phyloP scores from a whole-genome alignment of 2,797 vertebrate genomes.

The Crocidura indochinensis region DNA sequence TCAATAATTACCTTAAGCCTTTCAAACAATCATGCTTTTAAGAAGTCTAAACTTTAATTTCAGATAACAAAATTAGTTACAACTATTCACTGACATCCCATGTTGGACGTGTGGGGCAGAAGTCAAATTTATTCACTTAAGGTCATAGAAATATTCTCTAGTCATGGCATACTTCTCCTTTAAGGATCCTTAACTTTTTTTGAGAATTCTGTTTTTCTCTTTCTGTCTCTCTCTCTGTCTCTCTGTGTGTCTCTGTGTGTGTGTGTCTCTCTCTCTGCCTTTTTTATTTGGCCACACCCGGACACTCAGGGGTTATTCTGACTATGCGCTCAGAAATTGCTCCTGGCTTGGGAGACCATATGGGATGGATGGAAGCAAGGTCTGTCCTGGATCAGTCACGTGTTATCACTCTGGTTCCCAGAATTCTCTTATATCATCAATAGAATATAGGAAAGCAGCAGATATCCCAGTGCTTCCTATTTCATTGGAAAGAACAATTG shows the following conservation, averaged over 20 bases:
- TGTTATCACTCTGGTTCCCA: no score
- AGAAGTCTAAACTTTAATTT: background rate
- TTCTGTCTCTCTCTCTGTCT: no score
- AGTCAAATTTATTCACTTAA: background rate
- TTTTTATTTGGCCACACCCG: no score
- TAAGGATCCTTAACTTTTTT: background rate
- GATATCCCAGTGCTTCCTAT: background rate
- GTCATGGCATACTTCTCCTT: background rate
- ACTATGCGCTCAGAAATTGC: no score
- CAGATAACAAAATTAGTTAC: background rate
- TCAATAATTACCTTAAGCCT: background rate
- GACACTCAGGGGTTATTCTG: no score
- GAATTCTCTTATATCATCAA: no score
- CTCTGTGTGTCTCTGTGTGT: no score
- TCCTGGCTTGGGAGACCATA: no score
- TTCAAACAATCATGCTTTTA: background rate
- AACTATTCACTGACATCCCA: background rate
- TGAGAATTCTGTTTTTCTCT: no score
- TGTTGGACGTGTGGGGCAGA: background rate
- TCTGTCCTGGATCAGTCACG: no score
- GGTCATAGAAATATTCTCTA: background rate
- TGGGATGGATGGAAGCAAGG: no score
- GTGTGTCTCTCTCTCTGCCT: no score
- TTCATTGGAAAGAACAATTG: conserved; percentile 2
- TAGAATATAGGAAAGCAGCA: background rate